Evolutionary conservation across 2,113 vertebrate species (phyloP).

Genomic region (Crotalus tigris): DNA sequence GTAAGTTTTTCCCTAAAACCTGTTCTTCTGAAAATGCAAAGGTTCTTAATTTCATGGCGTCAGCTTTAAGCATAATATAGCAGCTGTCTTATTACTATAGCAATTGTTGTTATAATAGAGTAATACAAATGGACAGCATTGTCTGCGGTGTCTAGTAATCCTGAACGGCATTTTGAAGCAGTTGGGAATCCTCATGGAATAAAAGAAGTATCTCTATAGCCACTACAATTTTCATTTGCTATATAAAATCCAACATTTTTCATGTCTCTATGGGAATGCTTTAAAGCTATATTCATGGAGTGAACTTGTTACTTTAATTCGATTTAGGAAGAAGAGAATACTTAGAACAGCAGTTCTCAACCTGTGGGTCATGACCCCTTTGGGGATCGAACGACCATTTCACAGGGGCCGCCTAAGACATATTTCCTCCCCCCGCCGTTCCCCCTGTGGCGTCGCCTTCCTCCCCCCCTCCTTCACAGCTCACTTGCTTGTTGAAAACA

Average conservation of each 20-base stretch:
- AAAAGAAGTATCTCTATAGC: not conserved
- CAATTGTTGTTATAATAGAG: not conserved
- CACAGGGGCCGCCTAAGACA: too few relatives aligned
- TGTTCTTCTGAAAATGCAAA: too few relatives aligned
- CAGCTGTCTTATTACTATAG: not conserved
- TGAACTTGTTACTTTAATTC: conserved; percentile 4
- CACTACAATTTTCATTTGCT: not conserved
- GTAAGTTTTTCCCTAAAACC: too few relatives aligned
- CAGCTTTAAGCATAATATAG: not conserved
- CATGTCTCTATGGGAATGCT: not conserved
- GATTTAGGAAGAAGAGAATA: not conserved
- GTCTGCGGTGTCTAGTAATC: not conserved
- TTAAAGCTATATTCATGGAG: not conserved
- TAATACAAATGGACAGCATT: not conserved
- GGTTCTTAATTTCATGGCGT: not conserved
- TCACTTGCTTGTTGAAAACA: too few relatives aligned
- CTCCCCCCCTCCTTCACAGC: too few relatives aligned
- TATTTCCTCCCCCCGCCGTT: too few relatives aligned
- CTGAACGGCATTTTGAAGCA: not conserved
- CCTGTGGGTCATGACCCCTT: too few relatives aligned
- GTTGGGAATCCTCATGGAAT: not conserved
- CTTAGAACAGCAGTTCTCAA: not conserved
- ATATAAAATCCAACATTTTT: not conserved
- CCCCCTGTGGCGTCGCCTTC: too few relatives aligned
- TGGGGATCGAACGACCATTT: too few relatives aligned